Conservation (phyloP, 2,113 vertebrate genomes). For the Chlamydotis undulata region DNA sequence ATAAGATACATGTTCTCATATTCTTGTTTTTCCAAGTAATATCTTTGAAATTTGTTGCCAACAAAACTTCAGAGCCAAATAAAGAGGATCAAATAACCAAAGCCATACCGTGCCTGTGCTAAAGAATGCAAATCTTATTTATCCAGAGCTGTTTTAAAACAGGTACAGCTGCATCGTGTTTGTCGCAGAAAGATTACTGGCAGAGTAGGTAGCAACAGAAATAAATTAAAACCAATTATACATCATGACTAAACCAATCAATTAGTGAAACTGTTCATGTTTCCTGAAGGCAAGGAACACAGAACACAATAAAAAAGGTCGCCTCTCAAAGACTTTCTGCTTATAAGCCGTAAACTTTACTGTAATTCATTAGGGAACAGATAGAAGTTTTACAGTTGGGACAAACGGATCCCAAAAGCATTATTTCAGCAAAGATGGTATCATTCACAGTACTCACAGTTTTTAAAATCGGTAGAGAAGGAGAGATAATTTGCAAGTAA, state of each 20-base stretch:
- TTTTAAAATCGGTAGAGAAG: not conserved
- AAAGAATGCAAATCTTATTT: not conserved
- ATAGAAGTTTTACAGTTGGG: not conserved
- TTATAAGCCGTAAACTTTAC: not conserved
- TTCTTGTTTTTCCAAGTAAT: not conserved
- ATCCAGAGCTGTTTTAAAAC: not conserved
- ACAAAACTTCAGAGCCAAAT: not conserved
- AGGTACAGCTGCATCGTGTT: not conserved
- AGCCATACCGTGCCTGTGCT: not conserved
- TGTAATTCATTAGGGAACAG: not conserved
- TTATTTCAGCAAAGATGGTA: not conserved
- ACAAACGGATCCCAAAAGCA: not conserved
- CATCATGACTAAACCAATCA: not conserved
- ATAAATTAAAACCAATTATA: not conserved
- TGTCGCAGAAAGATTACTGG: not conserved
- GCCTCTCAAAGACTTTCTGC: not conserved
- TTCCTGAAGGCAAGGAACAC: not conserved
- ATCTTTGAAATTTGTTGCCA: not conserved
- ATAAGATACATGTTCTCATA: not conserved
- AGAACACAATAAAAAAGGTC: not conserved
- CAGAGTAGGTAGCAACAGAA: not conserved
- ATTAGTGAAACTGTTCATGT: not conserved
- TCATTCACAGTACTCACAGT: not conserved
- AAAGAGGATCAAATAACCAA: not conserved
- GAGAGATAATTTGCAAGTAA: not conserved